Percentiles rank a stretch among this genome's conserved stretches.
Conservation (phyloP, 2,797 vertebrate species). For the Anguilla megastoma region DNA sequence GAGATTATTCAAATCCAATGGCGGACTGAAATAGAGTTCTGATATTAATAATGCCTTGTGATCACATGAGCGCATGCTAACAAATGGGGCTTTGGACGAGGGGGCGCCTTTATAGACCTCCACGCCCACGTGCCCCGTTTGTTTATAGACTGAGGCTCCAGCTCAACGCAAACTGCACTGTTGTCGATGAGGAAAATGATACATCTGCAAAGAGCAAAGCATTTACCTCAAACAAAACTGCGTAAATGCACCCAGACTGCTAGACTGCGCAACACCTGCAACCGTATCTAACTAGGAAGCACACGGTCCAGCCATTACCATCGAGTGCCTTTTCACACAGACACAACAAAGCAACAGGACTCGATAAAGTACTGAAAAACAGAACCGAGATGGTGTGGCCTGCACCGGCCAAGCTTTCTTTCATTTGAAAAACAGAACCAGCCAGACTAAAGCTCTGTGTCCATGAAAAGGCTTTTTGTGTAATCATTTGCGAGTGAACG, state of each 20-base stretch:
- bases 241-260: neutral
- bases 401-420: neutral
- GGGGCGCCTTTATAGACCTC: neutral
- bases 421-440: neutral
- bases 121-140: neutral
- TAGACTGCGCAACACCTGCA: neutral
- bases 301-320: neutral
- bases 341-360: neutral
- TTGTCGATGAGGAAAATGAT: neutral
- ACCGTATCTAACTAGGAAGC: neutral
- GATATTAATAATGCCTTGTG: constrained; percentile 17
- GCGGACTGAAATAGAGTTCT: neutral
- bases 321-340: neutral
- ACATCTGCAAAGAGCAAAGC: neutral
- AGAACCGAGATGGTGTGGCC: neutral
- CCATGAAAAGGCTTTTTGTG: neutral
- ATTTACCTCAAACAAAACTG: neutral
- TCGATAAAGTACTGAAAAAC: neutral
- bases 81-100: neutral
- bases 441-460: neutral
- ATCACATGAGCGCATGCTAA: neutral
- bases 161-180: neutral
- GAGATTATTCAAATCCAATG: constrained; percentile 5
- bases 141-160: neutral
- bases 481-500: neutral